These are phyloP conservation scores for Philopedon plagiatum DNA, from an alignment of 2,888 invertebrate genomes.

Conservation along the genomic window DNA sequence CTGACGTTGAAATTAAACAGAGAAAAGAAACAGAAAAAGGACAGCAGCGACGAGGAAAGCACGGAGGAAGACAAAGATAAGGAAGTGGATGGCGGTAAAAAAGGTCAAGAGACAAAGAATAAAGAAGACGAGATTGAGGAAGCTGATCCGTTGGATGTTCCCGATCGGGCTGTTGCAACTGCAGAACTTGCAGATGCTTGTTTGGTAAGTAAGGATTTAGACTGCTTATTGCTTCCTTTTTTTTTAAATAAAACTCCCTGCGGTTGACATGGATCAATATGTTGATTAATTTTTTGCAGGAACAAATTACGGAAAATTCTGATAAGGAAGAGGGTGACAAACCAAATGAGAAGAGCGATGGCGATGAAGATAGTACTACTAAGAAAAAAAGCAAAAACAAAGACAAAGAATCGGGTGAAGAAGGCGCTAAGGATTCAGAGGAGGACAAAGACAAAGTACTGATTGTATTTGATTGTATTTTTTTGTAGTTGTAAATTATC, in stretches of 20 bases:
- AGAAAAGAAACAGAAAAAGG: constrained; percentile 1
- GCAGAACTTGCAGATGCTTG: constrained; percentile 29
- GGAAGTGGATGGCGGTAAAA: constrained; percentile 30
- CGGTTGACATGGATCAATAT: not conserved
- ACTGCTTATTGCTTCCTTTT: too few relatives aligned
- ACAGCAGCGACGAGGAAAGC: constrained; percentile 17
- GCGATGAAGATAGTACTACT: constrained; percentile 15
- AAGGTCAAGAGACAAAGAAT: constrained; percentile 24
- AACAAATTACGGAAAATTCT: constrained; percentile 11
- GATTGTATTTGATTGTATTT: not conserved
- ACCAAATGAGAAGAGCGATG: constrained; percentile 17
- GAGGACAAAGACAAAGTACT: not conserved
- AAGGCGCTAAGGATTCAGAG: not conserved
- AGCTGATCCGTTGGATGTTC: constrained; percentile 35
- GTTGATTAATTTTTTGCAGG: not conserved
- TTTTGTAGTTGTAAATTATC: not conserved
- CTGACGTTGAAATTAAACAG: constrained; percentile 27
- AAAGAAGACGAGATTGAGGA: constrained; percentile 63
- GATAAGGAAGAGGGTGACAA: constrained; percentile 7
- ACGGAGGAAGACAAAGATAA: constrained; percentile 48
- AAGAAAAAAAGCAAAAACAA: constrained; percentile 28
- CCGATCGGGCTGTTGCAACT: constrained; percentile 34
- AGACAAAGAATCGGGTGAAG: constrained; percentile 15
- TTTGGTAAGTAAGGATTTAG: constrained; percentile 25
- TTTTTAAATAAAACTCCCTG: too few relatives aligned